These are phyloP conservation scores for Mongoloraphidia duomilia DNA, from an alignment of 2,888 invertebrate genomes.

Conservation along the genomic window DNA sequence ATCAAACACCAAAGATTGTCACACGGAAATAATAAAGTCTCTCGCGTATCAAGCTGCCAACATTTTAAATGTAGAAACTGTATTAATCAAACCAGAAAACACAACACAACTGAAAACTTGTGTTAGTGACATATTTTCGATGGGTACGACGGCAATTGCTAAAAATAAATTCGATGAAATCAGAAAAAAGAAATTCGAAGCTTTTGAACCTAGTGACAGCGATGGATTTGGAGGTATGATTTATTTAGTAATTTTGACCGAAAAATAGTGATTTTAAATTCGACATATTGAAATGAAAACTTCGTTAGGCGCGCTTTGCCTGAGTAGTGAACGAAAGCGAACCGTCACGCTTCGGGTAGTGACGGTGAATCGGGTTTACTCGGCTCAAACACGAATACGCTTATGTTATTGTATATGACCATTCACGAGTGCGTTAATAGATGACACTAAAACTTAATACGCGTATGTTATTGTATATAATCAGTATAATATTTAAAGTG, in stretches of 20 bases:
- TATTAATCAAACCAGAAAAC: slow-evolving; percentile 17
- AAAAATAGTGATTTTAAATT: no score
- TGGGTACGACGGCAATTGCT: slow-evolving; percentile 23
- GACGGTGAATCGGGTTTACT: no score
- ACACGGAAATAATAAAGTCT: slow-evolving; percentile 34
- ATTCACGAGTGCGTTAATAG: no score
- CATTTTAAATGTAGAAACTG: slow-evolving; percentile 34
- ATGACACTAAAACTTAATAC: no score
- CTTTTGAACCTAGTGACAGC: slow-evolving; percentile 45
- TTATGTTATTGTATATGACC: no score
- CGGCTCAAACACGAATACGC: no score
- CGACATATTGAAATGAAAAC: no score
- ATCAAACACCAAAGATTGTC: slow-evolving; percentile 32
- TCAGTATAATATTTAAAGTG: no score
- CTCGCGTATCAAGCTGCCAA: slow-evolving; percentile 48
- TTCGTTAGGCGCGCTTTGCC: no score
- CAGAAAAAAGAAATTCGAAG: slow-evolving; percentile 21
- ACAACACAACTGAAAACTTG: slow-evolving; percentile 9
- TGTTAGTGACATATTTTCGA: slow-evolving; percentile 25
- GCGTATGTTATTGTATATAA: no score
- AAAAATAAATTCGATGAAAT: slow-evolving; percentile 27
- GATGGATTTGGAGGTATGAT: slow-evolving; percentile 35
- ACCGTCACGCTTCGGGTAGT: no score
- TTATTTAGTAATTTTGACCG: not conserved
- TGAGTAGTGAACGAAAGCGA: no score